These are phyloP conservation scores for Hydrophis major DNA, from an alignment of 2,797 vertebrate species.

Conservation along the genomic window DNA sequence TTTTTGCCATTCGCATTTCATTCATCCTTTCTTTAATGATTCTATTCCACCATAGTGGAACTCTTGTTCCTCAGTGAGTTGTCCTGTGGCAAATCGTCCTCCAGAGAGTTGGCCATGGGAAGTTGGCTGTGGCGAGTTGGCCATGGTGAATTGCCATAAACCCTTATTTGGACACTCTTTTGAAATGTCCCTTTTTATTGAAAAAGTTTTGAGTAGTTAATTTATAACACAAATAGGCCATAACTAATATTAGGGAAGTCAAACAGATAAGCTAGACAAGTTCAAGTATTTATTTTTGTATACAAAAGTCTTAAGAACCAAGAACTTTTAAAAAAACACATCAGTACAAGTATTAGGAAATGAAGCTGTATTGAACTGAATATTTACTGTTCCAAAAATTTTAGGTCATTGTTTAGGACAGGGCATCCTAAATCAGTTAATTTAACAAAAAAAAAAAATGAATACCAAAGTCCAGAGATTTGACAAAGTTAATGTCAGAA, in stretches of 20 bases:
- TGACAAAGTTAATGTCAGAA: neutral
- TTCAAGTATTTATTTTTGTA: neutral
- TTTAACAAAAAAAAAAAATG: neutral
- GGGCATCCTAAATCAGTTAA: neutral
- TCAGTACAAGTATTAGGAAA: neutral
- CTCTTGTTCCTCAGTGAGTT: too few relatives aligned
- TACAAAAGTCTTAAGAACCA: neutral
- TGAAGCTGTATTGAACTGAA: neutral
- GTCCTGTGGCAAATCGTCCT: too few relatives aligned
- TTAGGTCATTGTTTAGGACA: neutral
- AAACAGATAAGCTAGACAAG: conserved; percentile 29
- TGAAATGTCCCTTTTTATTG: conserved; percentile 43
- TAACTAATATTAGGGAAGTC: conserved; percentile 24
- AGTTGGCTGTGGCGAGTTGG: too few relatives aligned
- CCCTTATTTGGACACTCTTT: neutral
- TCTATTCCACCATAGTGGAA: too few relatives aligned
- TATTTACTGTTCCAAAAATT: neutral
- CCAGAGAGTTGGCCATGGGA: too few relatives aligned
- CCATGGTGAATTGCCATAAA: too few relatives aligned
- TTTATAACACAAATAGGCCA: conserved; percentile 37
- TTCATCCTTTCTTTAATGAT: too few relatives aligned
- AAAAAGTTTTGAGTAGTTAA: conserved; percentile 50
- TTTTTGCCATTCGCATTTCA: too few relatives aligned
- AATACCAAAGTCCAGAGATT: neutral
- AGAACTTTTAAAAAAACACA: neutral